Percentiles rank a stretch among this genome's conserved stretches.
These are phyloP conservation scores for Lycopodina hypogea DNA, from an alignment of 37 sponge, comb jelly and placozoan species.

Conservation along the genomic window DNA sequence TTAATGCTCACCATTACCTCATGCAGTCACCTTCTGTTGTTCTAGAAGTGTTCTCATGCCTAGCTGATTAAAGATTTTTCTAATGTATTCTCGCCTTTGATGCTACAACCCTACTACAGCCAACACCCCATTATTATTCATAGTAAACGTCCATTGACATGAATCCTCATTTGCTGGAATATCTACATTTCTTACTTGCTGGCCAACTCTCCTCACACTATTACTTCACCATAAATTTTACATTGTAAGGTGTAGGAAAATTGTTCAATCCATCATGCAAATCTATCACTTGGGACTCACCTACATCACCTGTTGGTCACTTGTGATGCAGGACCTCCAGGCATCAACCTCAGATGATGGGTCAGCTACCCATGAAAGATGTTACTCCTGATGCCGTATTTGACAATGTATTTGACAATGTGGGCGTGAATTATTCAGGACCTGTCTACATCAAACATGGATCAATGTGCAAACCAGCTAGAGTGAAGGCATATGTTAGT, in stretches of 20 bases:
- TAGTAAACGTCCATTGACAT: constrained; percentile 18
- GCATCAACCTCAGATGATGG: constrained; percentile 20
- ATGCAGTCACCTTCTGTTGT: no score
- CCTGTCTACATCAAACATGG: constrained; percentile 17
- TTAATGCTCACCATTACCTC: no score
- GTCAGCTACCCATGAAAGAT: constrained; percentile 32
- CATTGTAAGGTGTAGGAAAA: constrained; percentile 8
- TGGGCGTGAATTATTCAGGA: constrained; percentile 61
- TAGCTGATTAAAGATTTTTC: no score
- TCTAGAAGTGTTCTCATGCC: no score
- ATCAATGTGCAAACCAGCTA: constrained; percentile 2
- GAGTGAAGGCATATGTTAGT: constrained; percentile 26
- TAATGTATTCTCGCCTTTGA: no score
- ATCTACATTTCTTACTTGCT: constrained; percentile 28
- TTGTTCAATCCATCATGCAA: constrained; percentile 13
- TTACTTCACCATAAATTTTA: constrained; percentile 16
- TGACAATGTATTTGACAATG: no score
- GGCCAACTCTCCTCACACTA: constrained; percentile 16
- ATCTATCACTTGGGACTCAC: no score
- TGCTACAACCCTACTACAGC: constrained; percentile 9
- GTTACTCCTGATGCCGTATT: constrained; percentile 40
- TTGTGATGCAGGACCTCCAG: constrained; percentile 31
- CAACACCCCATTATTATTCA: constrained; percentile 37
- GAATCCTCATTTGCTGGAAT: constrained; percentile 30
- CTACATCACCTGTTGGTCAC: no score